Percentiles rank a stretch among this genome's conserved stretches.
phyloP scores from a whole-genome alignment of 2,113 vertebrate species.

The Orcinus orca region DNA sequence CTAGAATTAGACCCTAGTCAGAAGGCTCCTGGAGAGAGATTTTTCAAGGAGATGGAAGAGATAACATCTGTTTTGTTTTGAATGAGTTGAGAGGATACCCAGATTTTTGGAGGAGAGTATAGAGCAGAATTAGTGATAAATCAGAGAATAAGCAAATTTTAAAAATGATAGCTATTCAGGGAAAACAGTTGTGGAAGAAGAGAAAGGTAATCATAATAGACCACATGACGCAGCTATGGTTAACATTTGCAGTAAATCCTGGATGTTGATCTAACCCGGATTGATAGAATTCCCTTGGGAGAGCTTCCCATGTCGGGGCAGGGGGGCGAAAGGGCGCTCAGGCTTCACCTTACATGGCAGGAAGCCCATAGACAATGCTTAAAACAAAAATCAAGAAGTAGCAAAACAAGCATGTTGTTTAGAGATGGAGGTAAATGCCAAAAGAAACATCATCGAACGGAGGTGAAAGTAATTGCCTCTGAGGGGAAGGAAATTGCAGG shows the following conservation, averaged over 20 bases:
- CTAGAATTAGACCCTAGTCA: background rate
- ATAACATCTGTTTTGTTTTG: background rate
- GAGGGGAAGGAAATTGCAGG: background rate
- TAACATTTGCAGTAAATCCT: background rate
- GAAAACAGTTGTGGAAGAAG: background rate
- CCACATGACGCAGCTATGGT: background rate
- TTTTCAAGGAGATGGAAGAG: background rate
- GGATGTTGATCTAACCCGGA: background rate
- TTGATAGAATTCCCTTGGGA: background rate
- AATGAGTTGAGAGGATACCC: background rate
- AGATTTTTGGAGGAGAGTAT: background rate
- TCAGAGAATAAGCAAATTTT: conserved; percentile 17
- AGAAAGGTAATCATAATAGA: background rate
- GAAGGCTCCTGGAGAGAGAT: background rate
- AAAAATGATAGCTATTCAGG: background rate
- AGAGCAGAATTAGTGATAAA: background rate
- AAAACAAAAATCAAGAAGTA: background rate
- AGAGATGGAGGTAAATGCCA: background rate
- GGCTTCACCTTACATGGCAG: background rate
- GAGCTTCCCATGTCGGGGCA: background rate
- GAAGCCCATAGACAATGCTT: background rate
- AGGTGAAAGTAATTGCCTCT: background rate
- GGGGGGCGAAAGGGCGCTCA: background rate
- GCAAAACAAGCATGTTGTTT: background rate
- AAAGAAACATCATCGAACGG: background rate